Base-by-base conservation (phyloP, 2,113 vertebrate genomes). In the Marmota flaviventris region DNA sequence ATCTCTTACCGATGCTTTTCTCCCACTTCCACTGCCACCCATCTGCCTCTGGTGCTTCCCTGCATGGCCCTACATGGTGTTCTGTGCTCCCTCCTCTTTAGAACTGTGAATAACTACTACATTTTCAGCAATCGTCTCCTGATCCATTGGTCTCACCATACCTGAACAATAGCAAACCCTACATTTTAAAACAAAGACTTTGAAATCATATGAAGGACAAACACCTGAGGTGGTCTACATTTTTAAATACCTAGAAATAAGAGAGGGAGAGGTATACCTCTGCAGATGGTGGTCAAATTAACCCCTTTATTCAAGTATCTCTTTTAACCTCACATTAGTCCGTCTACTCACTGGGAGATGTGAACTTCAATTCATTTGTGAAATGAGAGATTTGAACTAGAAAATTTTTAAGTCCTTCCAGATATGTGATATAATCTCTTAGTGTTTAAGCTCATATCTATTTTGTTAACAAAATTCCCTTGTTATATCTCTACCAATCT, bases 371-470 rank as follows among this genome's bases (percentile, higher is more conserved):
- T 45, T 82, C 75, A 90, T 92, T 85, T 89, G 5, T 45, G 75
- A 92, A 88, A 51, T 34, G 18, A 97, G 27, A 56, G 65, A 82
- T 82, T 85, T 93, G 77, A 94, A 58, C 22, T 65, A 85, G 11
- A 51, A 65, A 70, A 79, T 89, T 24, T 95, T 18, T 34, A 85
- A 85, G 34, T 93, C 24, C 25, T 88, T 85, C 63, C 69, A 76
- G 29, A 81, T 78, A 83, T 39, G 34, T 76, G 34, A 85, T 89
- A 86, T 34, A 67, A 93, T 92, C 14, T 91, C 65, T 87, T 27
- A 75, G 5, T 79, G 13, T 81, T 96, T 94, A 58, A 85, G 34
- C 16, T 91, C 90, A 73, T 37, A 42, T 37, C 67, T 81, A 53
- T 92, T 81, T 95, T 96, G 34, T 56, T 81, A 85, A 56, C 11